Evolutionary conservation across 1,140 invertebrate genomes (phyloP).

Genomic region (Coenobita brevimanus): DNA sequence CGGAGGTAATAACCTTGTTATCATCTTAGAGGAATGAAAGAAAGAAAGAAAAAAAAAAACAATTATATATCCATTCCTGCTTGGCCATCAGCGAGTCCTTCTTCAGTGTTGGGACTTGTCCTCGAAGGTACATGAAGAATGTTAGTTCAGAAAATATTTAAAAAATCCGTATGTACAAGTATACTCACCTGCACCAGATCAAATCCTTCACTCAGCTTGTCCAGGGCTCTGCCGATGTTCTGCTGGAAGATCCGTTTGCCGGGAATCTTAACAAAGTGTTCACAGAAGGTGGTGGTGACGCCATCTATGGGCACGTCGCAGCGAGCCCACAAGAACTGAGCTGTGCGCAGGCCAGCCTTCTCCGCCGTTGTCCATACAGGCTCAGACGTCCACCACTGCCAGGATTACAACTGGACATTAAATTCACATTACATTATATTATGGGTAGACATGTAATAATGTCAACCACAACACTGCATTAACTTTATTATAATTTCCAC

Average conservation of each 20-base stretch:
- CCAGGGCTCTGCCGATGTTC: slow-evolving; percentile 63
- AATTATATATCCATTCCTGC: too few relatives aligned
- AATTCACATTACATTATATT: too few relatives aligned
- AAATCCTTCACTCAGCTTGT: slow-evolving; percentile 71
- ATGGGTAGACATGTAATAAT: too few relatives aligned
- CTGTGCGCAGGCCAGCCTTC: slow-evolving; percentile 72
- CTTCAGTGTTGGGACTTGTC: too few relatives aligned
- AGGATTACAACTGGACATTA: not conserved
- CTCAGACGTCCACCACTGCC: slow-evolving; percentile 74
- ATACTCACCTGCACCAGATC: slow-evolving; percentile 69
- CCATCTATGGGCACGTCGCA: slow-evolving; percentile 74
- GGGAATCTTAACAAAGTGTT: slow-evolving; percentile 59
- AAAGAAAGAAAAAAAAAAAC: too few relatives aligned
- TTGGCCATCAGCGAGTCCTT: too few relatives aligned
- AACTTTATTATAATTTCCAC: too few relatives aligned
- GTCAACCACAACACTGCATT: too few relatives aligned
- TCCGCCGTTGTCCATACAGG: slow-evolving; percentile 74
- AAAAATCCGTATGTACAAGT: not conserved
- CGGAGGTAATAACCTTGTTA: too few relatives aligned
- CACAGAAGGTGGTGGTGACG: slow-evolving; percentile 72
- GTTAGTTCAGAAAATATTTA: too few relatives aligned
- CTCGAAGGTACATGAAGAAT: too few relatives aligned
- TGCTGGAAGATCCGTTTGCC: slow-evolving; percentile 67
- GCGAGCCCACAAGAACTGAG: slow-evolving; percentile 74
- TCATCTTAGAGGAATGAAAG: too few relatives aligned